These are phyloP conservation scores for Phragmatobia fuliginosa DNA, from an alignment of 2,888 invertebrate species.

Conservation along the genomic window DNA sequence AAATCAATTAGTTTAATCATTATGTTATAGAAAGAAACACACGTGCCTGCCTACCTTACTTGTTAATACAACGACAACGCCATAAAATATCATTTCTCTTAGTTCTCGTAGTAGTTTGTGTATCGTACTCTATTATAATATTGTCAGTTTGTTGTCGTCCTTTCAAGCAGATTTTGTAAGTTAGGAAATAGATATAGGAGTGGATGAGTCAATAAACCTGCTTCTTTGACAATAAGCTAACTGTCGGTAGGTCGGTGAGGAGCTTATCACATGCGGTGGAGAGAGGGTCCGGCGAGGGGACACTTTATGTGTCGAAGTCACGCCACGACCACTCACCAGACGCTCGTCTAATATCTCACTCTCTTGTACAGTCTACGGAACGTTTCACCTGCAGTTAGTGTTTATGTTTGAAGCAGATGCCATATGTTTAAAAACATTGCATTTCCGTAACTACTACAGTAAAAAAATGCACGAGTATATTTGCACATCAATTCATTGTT, in stretches of 20 bases:
- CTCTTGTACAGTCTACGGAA: not conserved
- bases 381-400: not conserved
- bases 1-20: not conserved
- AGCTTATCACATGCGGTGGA: not conserved
- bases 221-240: not conserved
- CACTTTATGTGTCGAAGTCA: constrained; percentile 2
- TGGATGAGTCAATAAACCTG: not conserved
- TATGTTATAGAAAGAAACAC: not conserved
- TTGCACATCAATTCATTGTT: too few species aligned
- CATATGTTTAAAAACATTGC: not conserved
- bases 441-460: too few species aligned
- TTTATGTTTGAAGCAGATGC: not conserved
- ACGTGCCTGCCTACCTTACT: not conserved
- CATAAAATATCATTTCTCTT: too few species aligned
- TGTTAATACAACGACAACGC: too few species aligned
- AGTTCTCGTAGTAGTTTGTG: not conserved
- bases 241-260: not conserved
- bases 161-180: not conserved
- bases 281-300: not conserved
- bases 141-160: not conserved
- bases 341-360: not conserved
- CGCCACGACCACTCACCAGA: not conserved
- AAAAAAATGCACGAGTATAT: too few species aligned
- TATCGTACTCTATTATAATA: not conserved
- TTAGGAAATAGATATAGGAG: not conserved